Conservation (phyloP, 2,797 vertebrate species). For the Hippopotamyrus pictus region DNA sequence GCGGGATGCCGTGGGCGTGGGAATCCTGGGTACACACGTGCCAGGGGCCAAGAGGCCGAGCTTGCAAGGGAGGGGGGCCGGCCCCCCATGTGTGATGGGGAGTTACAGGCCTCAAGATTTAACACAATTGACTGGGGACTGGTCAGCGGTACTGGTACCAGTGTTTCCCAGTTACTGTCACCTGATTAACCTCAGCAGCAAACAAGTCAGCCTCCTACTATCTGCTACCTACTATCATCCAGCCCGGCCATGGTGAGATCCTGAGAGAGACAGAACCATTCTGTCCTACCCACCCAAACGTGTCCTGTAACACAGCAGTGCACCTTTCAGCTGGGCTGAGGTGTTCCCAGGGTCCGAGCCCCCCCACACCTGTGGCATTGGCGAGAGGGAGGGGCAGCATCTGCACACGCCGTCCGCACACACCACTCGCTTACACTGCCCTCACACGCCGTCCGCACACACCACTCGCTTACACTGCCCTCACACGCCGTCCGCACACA, state of each 20-base stretch:
- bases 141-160: neutral
- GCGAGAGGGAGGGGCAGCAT: neutral
- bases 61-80: neutral
- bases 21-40: constrained; percentile 30
- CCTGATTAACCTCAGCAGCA: neutral
- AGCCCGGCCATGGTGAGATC: neutral
- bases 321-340: neutral
- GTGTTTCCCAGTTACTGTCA: neutral
- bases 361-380: neutral
- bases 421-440: neutral
- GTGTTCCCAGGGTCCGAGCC: neutral
- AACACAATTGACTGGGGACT: neutral
- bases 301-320: neutral
- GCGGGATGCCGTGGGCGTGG: constrained; percentile 41
- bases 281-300: neutral
- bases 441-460: neutral
- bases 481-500: neutral
- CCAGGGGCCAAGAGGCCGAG: constrained; percentile 11
- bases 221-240: neutral
- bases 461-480: too few relatives aligned
- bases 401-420: neutral
- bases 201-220: neutral
- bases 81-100: neutral
- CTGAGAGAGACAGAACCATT: neutral
- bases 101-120: neutral